Percentiles rank a stretch among this genome's conserved stretches.
phyloP scores from a whole-genome alignment of 2,797 vertebrate species.

The Premnoplex brunnescens region DNA sequence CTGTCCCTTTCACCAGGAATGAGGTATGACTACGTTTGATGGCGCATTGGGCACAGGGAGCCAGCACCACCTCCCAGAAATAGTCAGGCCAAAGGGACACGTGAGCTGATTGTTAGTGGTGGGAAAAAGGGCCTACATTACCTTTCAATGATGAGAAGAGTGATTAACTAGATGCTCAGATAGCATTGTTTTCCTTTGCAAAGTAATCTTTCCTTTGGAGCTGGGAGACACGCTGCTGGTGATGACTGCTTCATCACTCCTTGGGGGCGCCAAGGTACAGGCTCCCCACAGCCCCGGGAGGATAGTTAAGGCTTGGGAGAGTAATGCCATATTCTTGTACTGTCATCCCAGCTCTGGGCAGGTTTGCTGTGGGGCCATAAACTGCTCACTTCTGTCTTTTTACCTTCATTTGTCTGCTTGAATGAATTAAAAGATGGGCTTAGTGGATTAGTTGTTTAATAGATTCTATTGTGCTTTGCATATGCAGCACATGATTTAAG shows the following conservation, averaged over 20 bases:
- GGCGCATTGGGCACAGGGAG: not conserved
- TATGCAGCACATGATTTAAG: not conserved
- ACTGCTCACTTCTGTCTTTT: not conserved
- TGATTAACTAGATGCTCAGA: not conserved
- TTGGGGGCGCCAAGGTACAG: not conserved
- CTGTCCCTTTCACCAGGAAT: not conserved
- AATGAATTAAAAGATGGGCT: not conserved
- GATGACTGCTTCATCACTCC: not conserved
- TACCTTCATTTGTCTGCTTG: not conserved
- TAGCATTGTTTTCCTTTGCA: not conserved
- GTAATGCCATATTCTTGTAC: not conserved
- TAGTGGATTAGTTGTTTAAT: not conserved
- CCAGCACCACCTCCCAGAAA: not conserved
- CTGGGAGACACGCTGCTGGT: not conserved
- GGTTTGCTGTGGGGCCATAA: not conserved
- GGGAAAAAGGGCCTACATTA: not conserved
- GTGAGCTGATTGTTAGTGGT: not conserved
- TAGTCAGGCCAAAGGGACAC: not conserved
- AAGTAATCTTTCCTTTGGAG: not conserved
- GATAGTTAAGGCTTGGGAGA: not conserved
- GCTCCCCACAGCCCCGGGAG: not conserved
- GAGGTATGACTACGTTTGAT: not conserved
- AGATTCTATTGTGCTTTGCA: not conserved
- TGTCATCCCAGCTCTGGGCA: not conserved
- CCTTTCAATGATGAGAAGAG: not conserved